phyloP scores from a whole-genome alignment of 1,140 invertebrate genomes.

The Papilio helenus region DNA sequence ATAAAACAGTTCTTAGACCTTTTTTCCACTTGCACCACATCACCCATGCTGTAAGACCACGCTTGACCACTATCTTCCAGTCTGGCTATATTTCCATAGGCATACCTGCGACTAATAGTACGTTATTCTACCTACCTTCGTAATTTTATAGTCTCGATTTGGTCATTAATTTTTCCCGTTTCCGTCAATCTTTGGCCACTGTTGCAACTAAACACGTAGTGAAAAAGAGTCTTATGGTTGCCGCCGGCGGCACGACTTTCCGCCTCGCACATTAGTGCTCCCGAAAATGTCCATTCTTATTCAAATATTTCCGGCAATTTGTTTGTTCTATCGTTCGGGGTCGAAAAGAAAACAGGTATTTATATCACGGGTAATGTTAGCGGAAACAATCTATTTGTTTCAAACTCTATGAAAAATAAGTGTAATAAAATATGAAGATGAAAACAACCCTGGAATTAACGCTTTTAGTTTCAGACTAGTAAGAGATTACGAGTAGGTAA shows the following conservation, averaged over 20 bases:
- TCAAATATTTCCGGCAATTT: constrained; percentile 80
- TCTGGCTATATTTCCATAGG: background rate
- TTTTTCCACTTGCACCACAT: background rate
- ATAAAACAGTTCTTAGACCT: constrained; percentile 67
- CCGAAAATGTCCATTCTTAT: constrained; percentile 75
- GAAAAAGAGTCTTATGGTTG: constrained; percentile 49
- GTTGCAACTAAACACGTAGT: background rate
- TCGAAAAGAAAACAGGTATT: constrained; percentile 44
- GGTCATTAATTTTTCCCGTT: background rate
- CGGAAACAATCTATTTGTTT: constrained; percentile 13
- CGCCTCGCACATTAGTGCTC: constrained; percentile 76
- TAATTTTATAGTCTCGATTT: background rate
- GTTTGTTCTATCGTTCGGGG: constrained; percentile 70
- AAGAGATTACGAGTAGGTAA: background rate
- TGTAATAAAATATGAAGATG: background rate
- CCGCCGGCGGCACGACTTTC: constrained; percentile 59
- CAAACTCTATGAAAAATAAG: background rate
- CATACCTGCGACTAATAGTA: background rate
- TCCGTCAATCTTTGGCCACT: background rate
- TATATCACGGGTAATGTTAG: background rate
- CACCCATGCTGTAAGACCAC: background rate
- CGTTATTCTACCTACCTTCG: background rate
- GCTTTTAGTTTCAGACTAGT: background rate
- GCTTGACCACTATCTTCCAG: no score
- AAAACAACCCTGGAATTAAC: background rate